Evolutionary conservation across 2,797 vertebrate genomes (phyloP), one percentile per base, ranked within the genome.

Genomic region (Ispidina lecontei): DNA sequence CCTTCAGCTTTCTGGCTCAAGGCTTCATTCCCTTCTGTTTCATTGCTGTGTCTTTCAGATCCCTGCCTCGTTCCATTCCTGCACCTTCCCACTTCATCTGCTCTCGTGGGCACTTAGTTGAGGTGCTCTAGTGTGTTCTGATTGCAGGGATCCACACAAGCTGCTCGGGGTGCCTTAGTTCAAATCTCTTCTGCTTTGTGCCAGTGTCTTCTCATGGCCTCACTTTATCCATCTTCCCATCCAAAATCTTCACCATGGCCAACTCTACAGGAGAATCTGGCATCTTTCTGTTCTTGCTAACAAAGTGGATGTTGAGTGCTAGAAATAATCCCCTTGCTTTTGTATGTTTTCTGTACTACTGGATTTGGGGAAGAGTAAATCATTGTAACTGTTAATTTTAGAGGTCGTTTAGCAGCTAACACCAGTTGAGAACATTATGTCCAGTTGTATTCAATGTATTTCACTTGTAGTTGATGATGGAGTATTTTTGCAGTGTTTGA

Each of bases 241-340:
- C 23, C 58, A 65, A 4, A 9, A 33, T 58, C 35, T 47, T 72
- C 35, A 21, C 28, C 39, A 18, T 59, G 23, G 75, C n/a, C 39
- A 58, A 54, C 12, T 39, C 37, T 43, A 5, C 44, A 31, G 39
- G 16, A 35, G 16, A 43, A 71, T 26, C 41, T 43, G 67, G 5
- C 43, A 19, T 54, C 62, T 70, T 64, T 37, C 37, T 74, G 17
- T 25, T 73, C 56, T 58, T 73, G 14, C 52, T 51, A 19, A 62
- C 13, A 21, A 41, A 68, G 29, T 37, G 10, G 22, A 13, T 70
- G 23, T 10, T 58, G 43, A 51, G 62, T 44, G 29, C 16, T 47
- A 12, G 44, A 52, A 69, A 37, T 47, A 46, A 16, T 21, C 1
- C 1, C 23, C 14, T 54, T 62, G 22, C 0, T 0, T 28, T 41